phyloP scores from a whole-genome alignment of 2,888 invertebrate genomes.

The Agonopterix arenella region DNA sequence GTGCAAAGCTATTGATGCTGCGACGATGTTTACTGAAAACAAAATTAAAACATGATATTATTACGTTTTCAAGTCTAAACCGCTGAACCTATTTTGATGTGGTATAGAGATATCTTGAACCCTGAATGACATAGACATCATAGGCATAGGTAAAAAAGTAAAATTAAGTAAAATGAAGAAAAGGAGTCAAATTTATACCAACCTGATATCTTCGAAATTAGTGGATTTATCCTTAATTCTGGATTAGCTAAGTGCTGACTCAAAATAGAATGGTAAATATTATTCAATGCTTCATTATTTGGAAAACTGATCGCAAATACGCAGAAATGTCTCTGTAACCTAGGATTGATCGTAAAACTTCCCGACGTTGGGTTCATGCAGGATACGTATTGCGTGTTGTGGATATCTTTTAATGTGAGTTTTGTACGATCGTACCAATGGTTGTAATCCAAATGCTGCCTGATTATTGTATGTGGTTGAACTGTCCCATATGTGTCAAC shows the following conservation, averaged over 20 bases:
- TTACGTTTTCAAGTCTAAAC: no score
- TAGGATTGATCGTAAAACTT: slow-evolving; percentile 96
- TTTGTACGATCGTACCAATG: slow-evolving; percentile 95
- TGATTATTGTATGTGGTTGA: slow-evolving; percentile 95
- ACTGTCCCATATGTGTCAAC: slow-evolving; percentile 93
- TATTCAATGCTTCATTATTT: slow-evolving; percentile 87
- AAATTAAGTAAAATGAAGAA: not conserved
- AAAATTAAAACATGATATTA: not conserved
- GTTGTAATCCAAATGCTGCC: slow-evolving; percentile 96
- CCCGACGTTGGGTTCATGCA: slow-evolving; percentile 99
- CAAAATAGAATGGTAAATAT: slow-evolving; percentile 93
- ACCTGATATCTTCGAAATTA: slow-evolving; percentile 81
- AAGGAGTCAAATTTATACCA: not conserved
- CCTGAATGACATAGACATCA: no score
- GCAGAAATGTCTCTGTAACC: slow-evolving; percentile 93
- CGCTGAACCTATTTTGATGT: no score
- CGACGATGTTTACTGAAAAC: slow-evolving; percentile 80
- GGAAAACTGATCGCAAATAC: slow-evolving; percentile 92
- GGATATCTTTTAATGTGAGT: slow-evolving; percentile 93
- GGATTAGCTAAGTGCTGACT: slow-evolving; percentile 90
- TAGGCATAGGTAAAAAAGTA: not conserved
- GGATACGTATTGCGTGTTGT: slow-evolving; percentile 97
- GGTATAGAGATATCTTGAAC: no score
- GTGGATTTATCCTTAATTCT: slow-evolving; percentile 85
- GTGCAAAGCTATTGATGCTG: slow-evolving; percentile 90